phyloP scores from a whole-genome alignment of 1,140 invertebrate species.

The Pristionchus pacificus region DNA sequence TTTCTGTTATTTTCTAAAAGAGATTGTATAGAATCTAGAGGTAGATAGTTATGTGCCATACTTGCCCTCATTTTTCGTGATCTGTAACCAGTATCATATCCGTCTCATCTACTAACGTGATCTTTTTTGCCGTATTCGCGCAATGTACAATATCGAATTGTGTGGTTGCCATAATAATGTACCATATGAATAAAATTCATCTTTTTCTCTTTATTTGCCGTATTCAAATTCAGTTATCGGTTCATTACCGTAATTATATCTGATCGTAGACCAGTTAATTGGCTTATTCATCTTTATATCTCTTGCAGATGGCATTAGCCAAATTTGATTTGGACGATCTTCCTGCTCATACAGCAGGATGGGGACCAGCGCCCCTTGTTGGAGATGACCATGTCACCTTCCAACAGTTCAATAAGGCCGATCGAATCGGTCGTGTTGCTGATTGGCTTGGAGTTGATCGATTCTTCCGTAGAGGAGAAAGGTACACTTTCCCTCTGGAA shows the following conservation, averaged over 20 bases:
- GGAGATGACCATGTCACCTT: constrained; percentile 39
- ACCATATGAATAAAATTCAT: not conserved
- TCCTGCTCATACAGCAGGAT: not conserved
- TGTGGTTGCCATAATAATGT: no score
- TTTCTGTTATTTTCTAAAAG: no score
- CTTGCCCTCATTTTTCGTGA: no score
- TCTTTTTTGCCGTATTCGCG: no score
- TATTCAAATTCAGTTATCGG: not conserved
- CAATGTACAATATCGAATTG: no score
- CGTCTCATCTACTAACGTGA: no score
- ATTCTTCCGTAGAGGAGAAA: constrained; percentile 45
- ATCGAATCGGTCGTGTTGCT: constrained; percentile 54
- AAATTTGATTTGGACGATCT: not conserved
- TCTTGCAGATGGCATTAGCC: not conserved
- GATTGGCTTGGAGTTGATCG: constrained; percentile 57
- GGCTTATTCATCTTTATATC: not conserved
- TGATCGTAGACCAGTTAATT: not conserved
- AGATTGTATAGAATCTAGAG: no score
- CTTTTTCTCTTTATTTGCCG: not conserved
- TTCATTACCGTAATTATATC: not conserved
- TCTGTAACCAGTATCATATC: no score
- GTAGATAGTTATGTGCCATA: no score
- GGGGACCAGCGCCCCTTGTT: not conserved
- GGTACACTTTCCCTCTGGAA: constrained; percentile 13
- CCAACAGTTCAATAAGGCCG: constrained; percentile 56